Percentiles rank a stretch among this genome's conserved stretches.
phyloP scores from a whole-genome alignment of 2,797 vertebrate genomes.

The Thamnophis elegans region DNA sequence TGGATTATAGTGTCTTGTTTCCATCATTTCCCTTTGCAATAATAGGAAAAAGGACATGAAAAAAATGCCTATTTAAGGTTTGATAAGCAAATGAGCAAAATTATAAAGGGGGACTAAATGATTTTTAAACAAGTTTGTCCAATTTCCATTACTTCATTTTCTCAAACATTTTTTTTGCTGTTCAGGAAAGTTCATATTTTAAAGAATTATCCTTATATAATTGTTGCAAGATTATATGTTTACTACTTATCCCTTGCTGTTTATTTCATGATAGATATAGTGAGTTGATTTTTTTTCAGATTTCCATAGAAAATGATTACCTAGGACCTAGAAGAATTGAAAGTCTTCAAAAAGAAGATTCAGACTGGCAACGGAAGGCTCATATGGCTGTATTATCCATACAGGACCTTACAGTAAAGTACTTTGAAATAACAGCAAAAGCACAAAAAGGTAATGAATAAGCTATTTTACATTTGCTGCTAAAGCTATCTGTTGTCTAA shows the following conservation, averaged over 20 bases:
- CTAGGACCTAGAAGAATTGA: conserved; percentile 94
- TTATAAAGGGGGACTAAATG: background rate
- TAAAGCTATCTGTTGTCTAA: background rate
- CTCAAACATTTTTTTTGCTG: background rate
- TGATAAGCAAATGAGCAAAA: background rate
- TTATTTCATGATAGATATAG: conserved; percentile 36
- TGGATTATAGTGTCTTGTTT: background rate
- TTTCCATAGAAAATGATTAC: conserved; percentile 93
- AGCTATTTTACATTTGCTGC: background rate
- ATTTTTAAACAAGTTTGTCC: background rate
- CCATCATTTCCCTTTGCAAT: background rate
- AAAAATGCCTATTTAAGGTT: background rate
- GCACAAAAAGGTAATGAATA: conserved; percentile 87
- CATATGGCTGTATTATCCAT: conserved; percentile 92
- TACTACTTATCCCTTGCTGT: background rate
- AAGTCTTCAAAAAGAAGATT: conserved; percentile 87
- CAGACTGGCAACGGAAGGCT: conserved; percentile 95
- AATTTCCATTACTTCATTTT: background rate
- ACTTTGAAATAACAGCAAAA: conserved; percentile 94
- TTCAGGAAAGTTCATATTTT: background rate
- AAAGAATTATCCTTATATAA: background rate
- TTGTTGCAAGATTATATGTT: background rate
- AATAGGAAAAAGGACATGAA: background rate
- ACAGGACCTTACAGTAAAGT: conserved; percentile 96
- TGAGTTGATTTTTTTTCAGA: conserved; percentile 73